phyloP scores from a whole-genome alignment of 2,797 vertebrate species.

The Jordanella pulchra region DNA sequence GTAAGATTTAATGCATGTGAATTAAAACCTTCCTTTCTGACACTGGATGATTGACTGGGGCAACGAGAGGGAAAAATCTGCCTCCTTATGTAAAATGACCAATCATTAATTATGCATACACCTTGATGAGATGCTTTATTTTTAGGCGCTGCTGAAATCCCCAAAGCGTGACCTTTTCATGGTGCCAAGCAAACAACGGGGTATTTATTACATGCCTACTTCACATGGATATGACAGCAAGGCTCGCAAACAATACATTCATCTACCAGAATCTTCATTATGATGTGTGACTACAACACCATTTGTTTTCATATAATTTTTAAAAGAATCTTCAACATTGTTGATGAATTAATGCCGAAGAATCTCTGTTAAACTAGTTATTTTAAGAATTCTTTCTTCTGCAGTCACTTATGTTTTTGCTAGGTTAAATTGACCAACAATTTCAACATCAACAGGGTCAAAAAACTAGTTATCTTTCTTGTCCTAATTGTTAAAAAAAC shows the following conservation, averaged over 20 bases:
- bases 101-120: slow-evolving; percentile 71
- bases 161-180: slow-evolving; percentile 40
- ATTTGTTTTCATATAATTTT: background rate
- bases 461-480: background rate
- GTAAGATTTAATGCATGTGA: slow-evolving; percentile 6
- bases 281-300: slow-evolving; percentile 2
- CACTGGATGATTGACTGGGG: slow-evolving; percentile 66
- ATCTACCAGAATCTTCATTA: background rate
- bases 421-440: background rate
- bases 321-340: background rate
- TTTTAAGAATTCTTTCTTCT: background rate
- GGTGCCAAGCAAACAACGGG: slow-evolving; percentile 36
- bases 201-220: slow-evolving; percentile 33
- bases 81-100: slow-evolving; percentile 64
- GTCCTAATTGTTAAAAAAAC: slow-evolving; percentile 31
- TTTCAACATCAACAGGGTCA: background rate
- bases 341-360: background rate
- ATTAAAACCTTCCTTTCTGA: slow-evolving; percentile 20
- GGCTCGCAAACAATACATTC: slow-evolving; percentile 21
- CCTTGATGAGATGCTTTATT: slow-evolving; percentile 66
- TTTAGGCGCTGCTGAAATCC: slow-evolving; percentile 58
- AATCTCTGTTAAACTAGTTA: background rate
- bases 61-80: slow-evolving; percentile 51
- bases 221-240: background rate
- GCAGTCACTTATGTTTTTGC: background rate